Base-by-base conservation (phyloP, 2,113 vertebrate species). In the Tetraodon nigroviridis region DNA sequence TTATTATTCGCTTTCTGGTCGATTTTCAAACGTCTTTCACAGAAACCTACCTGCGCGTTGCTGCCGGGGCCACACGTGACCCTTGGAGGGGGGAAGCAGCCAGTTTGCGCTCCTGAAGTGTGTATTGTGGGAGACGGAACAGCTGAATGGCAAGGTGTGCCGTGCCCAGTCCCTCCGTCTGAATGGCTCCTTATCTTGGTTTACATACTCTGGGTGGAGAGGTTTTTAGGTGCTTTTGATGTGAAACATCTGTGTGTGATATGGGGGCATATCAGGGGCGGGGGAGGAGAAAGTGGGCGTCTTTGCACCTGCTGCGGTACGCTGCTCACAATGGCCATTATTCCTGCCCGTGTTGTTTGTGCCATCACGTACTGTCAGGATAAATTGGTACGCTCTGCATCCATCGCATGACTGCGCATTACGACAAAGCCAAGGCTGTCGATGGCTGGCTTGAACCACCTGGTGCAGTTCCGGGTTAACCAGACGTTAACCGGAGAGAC, bases 1-100 rank as follows among this genome's bases (percentile, higher is more conserved):
- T 95, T 94, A 95, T 95, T 94, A 95, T 94, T 92, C 92, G 90
- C 91, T 93, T 84, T 94, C 92, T 94, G 92, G 91, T 94, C 92
- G 92, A 90, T 94, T 91, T 90, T 92, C 91, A 92, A 93, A 93
- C 84, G 88, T 90, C 91, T 92, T 89, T 94, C 90, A 92, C 90
- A 75, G 90, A 88, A 91, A 78, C 90, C 91, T 87, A 91, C 92
- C 91, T 90, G 76, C 67, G 50, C 90, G 91, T 88, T 92, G 65
- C 69, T 57, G 40, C 46, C 69, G 55, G 24, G 76, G 78, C 91
- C 92, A 56, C 80, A 80, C 75, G 75, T 90, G 90, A 92, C 93
- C 93, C 62, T 49, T 22, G 12, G 49, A 59, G 56, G 16, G 37
- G 18, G 40, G 11, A 48, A 7, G 20, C 83, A 89, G 90, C 84